Evolutionary conservation across 2,797 vertebrate species (phyloP).

Genomic region (Pogonophryne albipinna): DNA sequence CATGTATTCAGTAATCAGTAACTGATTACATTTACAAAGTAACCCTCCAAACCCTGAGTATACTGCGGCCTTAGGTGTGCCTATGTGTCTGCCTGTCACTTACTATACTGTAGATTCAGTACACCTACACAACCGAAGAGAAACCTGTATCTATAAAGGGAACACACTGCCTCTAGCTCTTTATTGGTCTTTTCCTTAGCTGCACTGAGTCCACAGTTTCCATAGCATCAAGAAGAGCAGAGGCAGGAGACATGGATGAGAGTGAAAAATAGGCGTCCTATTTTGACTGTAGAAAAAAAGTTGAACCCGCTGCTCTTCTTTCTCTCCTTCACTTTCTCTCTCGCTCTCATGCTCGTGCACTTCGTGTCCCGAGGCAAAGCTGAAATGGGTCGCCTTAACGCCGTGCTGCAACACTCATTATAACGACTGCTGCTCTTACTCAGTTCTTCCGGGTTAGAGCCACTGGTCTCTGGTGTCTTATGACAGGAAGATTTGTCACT

Average conservation of each 20-base stretch:
- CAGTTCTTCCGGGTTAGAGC: conserved; percentile 46
- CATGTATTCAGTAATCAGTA: no score
- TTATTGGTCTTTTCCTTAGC: conserved; percentile 36
- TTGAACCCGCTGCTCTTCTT: conserved; percentile 55
- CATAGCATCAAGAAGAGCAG: conserved; percentile 67
- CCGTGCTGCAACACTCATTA: conserved; percentile 43
- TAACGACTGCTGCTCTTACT: conserved; percentile 49
- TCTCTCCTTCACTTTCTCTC: conserved; percentile 22
- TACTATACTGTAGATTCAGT: conserved; percentile 38
- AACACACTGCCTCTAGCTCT: conserved; percentile 52
- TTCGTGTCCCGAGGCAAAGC: conserved; percentile 56
- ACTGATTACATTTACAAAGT: no score
- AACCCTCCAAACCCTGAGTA: no score
- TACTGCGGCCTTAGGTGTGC: conserved; percentile 14
- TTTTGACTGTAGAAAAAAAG: conserved; percentile 69
- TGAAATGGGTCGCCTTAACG: conserved; percentile 75
- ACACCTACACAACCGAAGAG: conserved; percentile 33
- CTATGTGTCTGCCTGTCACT: conserved; percentile 15
- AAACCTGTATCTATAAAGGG: conserved; percentile 47
- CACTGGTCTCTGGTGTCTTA: conserved; percentile 36
- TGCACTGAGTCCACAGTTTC: conserved; percentile 61
- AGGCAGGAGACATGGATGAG: conserved; percentile 62
- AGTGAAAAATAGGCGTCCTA: conserved; percentile 81
- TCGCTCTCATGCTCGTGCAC: conserved; percentile 13
- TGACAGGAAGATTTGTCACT: conserved; percentile 17